These are phyloP conservation scores for Heptranchias perlo DNA, from an alignment of 2,113 vertebrate genomes.

Conservation along the genomic window DNA sequence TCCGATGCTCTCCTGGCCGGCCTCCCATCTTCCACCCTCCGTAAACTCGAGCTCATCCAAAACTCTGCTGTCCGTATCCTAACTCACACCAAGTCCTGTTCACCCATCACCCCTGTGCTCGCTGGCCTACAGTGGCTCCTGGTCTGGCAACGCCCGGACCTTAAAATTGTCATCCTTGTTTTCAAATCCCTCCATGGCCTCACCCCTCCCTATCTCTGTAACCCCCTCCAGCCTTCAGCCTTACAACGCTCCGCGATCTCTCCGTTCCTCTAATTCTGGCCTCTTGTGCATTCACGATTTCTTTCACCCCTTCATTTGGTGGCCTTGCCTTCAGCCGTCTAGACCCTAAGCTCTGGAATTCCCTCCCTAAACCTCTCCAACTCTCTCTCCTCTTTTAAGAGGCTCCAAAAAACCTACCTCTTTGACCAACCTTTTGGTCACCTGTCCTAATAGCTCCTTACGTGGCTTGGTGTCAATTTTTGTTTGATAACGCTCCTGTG, in stretches of 20 bases:
- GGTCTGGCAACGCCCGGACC: background rate
- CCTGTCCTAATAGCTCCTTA: background rate
- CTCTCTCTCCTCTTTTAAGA: background rate
- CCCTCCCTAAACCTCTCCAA: background rate
- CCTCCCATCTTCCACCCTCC: too few relatives aligned
- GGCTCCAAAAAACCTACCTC: background rate
- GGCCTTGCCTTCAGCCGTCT: background rate
- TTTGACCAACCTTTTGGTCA: background rate
- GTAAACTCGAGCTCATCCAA: too few relatives aligned
- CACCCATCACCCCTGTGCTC: background rate
- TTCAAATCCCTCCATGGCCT: too few relatives aligned
- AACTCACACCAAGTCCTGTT: background rate
- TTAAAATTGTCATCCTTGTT: background rate
- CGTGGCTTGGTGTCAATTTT: background rate
- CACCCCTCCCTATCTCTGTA: too few relatives aligned
- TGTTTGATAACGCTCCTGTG: background rate
- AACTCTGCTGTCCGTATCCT: too few relatives aligned
- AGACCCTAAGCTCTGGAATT: background rate
- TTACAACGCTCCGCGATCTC: too few relatives aligned
- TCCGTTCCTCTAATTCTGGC: background rate
- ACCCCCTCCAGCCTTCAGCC: too few relatives aligned
- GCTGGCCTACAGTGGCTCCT: background rate
- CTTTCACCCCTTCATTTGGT: background rate
- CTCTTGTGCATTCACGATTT: background rate
- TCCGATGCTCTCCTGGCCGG: too few relatives aligned